Base-by-base conservation (phyloP, 2,888 invertebrate species). In the Podotricha telesiphe region DNA sequence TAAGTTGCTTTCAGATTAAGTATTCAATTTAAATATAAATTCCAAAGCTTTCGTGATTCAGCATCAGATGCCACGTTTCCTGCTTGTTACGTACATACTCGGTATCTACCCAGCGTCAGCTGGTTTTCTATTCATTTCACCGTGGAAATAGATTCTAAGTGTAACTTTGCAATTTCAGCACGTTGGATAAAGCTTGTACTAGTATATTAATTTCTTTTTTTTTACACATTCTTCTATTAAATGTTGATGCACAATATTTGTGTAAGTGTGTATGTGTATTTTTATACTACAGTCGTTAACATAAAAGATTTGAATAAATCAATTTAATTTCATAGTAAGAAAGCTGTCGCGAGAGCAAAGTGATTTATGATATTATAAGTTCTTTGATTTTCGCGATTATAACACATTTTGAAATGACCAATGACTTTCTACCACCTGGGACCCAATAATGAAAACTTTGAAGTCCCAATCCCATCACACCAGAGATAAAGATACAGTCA, bases 81-180 rank as follows among this genome's bases (percentile, higher is more conserved):
- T 48, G 47, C 48, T 48, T 48, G 62, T 62, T 62, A 48, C 47
- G 19, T 62, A 61, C 47, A 15, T 62, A 61, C 45, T 42, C 66
- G 59, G 67, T 67, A 67, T 45, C 67, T 67, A 55, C 17, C 55
- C 8, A 62, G 61, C 61, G 48, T 69, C 67, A 69, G 67, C 65
- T 71, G 71, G 58, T 63, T 65, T 65, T 69, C 64, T 50, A 72
- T 66, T 64, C 56, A 55, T 58, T 65, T 64, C 58, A 34, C 28
- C 47, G 61, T 53, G 45, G 53, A 62, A 67, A 67, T 67, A 67
- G 67, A 62, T 67, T 62, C 53, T 51, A 67, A 67, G 45, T 62
- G 51, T 51, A 20, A 15, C 50, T 17, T 55, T 28, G 48, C 40
- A 50, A 40, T 59, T 59, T 59, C 20, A 59, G 42, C 37, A 17